phyloP scores from a whole-genome alignment of 2,797 vertebrate genomes.

The Ptychobarbus kaznakovi region DNA sequence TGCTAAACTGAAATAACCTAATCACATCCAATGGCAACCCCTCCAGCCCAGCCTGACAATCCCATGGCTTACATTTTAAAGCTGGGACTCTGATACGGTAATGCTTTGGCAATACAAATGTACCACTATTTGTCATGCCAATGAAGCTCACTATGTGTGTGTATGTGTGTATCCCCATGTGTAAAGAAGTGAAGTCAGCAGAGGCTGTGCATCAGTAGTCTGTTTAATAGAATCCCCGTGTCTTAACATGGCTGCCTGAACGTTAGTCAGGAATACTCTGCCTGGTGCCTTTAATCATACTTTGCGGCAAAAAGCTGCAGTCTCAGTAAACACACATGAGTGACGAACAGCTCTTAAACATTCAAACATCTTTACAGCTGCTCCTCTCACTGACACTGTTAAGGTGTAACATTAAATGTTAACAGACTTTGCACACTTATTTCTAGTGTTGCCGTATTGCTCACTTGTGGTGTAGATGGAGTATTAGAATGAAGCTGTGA shows the following conservation, averaged over 20 bases:
- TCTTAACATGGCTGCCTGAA: constrained; percentile 39
- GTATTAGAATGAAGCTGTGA: not conserved
- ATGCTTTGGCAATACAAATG: constrained; percentile 24
- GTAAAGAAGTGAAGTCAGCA: constrained; percentile 58
- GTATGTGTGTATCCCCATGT: constrained; percentile 25
- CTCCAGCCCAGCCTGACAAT: constrained; percentile 1
- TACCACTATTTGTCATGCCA: constrained; percentile 38
- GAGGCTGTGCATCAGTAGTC: constrained; percentile 57
- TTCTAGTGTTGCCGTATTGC: not conserved
- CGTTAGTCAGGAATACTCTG: constrained; percentile 41
- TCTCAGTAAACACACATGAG: not conserved
- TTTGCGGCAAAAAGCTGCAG: not conserved
- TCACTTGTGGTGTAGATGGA: not conserved
- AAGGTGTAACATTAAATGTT: constrained; percentile 14
- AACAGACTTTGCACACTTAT: constrained; percentile 14
- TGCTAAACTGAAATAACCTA: not conserved
- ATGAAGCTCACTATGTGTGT: constrained; percentile 5
- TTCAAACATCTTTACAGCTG: not conserved
- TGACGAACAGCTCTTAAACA: not conserved
- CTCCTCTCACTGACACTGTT: not conserved
- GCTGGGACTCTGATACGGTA: not conserved
- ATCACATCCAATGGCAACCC: not conserved
- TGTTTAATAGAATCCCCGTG: constrained; percentile 59
- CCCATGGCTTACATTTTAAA: constrained; percentile 13
- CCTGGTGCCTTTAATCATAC: constrained; percentile 24